A percentile compares a stretch with the other conserved stretches of the same genome.
phyloP scores from a whole-genome alignment of 30 jellyfish, hydroid and myxozoan species.

The Rhopilema esculentum region DNA sequence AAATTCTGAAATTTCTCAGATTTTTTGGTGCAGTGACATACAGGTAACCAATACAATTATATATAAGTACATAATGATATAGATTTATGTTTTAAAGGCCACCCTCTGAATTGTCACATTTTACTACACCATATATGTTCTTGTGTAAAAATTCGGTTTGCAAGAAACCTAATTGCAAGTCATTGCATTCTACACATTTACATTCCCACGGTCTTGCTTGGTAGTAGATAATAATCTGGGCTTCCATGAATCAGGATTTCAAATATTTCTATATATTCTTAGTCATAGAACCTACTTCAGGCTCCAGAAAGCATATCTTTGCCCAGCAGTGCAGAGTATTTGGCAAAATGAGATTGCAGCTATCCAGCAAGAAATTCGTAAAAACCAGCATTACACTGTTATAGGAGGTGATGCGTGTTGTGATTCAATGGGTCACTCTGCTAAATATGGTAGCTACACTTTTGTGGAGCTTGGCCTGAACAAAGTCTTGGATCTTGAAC shows the following conservation, averaged over 20 bases:
- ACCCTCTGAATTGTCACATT: neutral
- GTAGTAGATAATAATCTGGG: conserved; percentile 1
- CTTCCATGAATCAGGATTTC: conserved; percentile 6
- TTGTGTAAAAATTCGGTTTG: neutral
- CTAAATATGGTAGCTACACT: conserved; percentile 34
- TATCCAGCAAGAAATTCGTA: conserved; percentile 11
- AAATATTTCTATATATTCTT: conserved; percentile 3
- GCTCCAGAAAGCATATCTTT: conserved; percentile 13
- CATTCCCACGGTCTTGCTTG: neutral
- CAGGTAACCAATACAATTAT: conserved; percentile 8
- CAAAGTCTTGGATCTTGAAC: conserved; percentile 29
- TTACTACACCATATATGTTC: neutral
- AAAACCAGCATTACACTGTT: neutral
- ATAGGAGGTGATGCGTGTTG: conserved; percentile 20
- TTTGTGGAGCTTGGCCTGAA: conserved; percentile 9
- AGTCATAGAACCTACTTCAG: conserved; percentile 24
- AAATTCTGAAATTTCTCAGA: conserved; percentile 13
- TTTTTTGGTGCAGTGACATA: conserved; percentile 22
- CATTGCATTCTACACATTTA: neutral
- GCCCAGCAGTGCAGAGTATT: conserved; percentile 2
- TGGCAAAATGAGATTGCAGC: conserved; percentile 23
- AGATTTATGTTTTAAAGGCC: neutral
- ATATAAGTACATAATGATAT: neutral
- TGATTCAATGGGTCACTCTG: conserved; percentile 41
- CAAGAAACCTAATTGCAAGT: neutral